Evolutionary conservation across 2,888 invertebrate species (phyloP).

Genomic region (Cosmorhoe ocellata): DNA sequence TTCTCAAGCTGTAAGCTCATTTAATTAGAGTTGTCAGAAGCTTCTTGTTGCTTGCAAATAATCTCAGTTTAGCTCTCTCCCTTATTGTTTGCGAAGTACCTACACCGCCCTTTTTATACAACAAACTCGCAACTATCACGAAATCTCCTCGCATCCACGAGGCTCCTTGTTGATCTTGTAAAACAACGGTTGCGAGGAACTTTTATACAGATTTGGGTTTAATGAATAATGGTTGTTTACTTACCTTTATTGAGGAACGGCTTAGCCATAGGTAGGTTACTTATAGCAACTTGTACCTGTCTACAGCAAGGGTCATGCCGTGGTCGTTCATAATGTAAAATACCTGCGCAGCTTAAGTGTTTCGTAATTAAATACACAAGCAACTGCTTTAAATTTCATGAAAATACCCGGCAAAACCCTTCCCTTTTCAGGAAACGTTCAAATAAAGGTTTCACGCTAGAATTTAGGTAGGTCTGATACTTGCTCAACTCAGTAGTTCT

Average conservation of each 20-base stretch:
- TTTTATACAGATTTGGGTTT: conserved; percentile 21
- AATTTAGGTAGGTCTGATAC: too few species aligned
- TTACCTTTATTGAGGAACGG: conserved; percentile 26
- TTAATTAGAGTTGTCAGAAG: conserved; percentile 45
- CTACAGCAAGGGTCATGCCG: conserved; percentile 26
- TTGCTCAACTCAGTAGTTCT: too few species aligned
- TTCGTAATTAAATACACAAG: conserved; percentile 34
- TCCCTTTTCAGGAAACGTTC: conserved; percentile 20
- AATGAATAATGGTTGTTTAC: conserved; percentile 24
- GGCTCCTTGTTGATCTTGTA: conserved; percentile 9
- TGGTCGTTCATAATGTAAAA: conserved; percentile 27
- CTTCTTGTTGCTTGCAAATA: conserved; percentile 45
- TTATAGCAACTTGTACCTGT: conserved; percentile 1
- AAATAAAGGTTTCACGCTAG: too few species aligned
- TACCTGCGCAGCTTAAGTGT: conserved; percentile 30
- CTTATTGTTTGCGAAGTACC: neutral
- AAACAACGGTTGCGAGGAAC: conserved; percentile 9
- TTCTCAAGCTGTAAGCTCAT: neutral
- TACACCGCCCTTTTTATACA: conserved; percentile 36
- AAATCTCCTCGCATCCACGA: conserved; percentile 6
- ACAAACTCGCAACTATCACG: conserved; percentile 20
- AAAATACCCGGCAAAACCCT: conserved; percentile 25
- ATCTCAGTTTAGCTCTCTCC: too few species aligned
- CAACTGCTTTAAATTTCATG: conserved; percentile 32
- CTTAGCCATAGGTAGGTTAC: too few species aligned